Evolutionary conservation across 2,888 invertebrate species (phyloP).

Genomic region (Cremastobaeus sp.): DNA sequence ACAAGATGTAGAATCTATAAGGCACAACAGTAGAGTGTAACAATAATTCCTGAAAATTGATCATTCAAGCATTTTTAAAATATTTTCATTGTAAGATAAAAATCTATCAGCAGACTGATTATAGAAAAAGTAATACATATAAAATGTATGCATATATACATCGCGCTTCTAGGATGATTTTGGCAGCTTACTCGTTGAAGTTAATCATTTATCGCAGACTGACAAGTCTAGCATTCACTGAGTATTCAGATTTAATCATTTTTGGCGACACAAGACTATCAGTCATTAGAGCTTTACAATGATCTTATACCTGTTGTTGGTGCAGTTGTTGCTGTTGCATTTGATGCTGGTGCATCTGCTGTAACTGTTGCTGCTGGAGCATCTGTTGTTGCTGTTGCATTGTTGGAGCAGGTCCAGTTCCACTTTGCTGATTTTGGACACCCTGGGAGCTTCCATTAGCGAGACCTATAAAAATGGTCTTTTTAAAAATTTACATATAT

Average conservation of each 20-base stretch:
- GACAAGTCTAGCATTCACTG: constrained; percentile 12
- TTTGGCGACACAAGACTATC: constrained; percentile 9
- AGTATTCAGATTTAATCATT: constrained; percentile 14
- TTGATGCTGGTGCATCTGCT: constrained; percentile 80
- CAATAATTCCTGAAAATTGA: constrained; percentile 34
- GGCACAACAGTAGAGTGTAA: constrained; percentile 54
- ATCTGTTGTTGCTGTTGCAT: constrained; percentile 74
- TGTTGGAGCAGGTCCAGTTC: constrained; percentile 67
- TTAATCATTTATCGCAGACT: constrained; percentile 20
- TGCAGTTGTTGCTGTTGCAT: constrained; percentile 80
- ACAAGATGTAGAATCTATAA: constrained; percentile 46
- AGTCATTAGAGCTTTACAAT: constrained; percentile 45
- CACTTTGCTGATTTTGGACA: constrained; percentile 69
- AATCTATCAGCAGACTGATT: constrained; percentile 20
- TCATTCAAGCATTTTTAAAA: constrained; percentile 36
- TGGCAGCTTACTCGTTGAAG: constrained; percentile 14
- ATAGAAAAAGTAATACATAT: constrained; percentile 42
- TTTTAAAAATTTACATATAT: constrained; percentile 13
- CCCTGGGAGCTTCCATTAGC: constrained; percentile 73
- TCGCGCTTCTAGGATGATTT: neutral
- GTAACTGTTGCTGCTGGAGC: constrained; percentile 79
- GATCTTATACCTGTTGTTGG: constrained; percentile 80
- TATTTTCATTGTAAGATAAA: constrained; percentile 32
- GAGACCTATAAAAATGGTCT: constrained; percentile 65
- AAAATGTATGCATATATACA: constrained; percentile 38